These are phyloP conservation scores for Drosophila nr. medialis DNA, from an alignment of 2,888 invertebrate species.

Conservation along the genomic window DNA sequence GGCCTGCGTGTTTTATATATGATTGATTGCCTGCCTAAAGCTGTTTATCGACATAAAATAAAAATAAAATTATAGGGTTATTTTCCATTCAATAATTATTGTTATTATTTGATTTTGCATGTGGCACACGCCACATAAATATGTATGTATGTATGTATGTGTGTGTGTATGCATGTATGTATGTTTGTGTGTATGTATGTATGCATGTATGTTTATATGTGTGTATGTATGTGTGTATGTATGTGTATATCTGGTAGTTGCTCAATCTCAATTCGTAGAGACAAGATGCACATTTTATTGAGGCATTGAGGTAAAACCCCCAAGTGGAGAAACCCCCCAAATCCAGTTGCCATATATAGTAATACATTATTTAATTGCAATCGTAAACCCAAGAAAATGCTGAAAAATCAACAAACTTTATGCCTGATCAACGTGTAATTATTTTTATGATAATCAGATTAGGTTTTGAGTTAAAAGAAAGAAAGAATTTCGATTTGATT, in stretches of 20 bases:
- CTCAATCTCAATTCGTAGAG: not conserved
- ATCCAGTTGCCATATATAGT: constrained; percentile 35
- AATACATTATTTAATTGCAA: constrained; percentile 37
- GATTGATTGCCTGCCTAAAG: constrained; percentile 59
- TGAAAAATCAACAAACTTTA: not conserved
- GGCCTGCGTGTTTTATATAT: constrained; percentile 39
- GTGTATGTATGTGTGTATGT: not conserved
- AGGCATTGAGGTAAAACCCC: constrained; percentile 13
- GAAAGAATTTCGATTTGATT: constrained; percentile 30
- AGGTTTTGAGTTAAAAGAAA: not conserved
- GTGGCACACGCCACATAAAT: constrained; percentile 2
- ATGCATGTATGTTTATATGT: not conserved
- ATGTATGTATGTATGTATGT: not conserved
- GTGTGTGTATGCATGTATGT: not conserved
- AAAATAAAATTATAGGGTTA: constrained; percentile 31
- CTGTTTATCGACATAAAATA: constrained; percentile 32
- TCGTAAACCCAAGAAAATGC: not conserved
- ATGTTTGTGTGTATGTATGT: no score
- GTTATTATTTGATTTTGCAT: constrained; percentile 20
- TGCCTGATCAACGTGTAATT: not conserved
- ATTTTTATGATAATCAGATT: constrained; percentile 17
- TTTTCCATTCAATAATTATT: constrained; percentile 36
- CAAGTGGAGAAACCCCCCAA: constrained; percentile 38
- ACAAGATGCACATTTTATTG: not conserved
- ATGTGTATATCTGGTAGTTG: not conserved